These are phyloP conservation scores for Augochlorella aurata DNA, from an alignment of 2,888 invertebrate genomes.

Conservation along the genomic window DNA sequence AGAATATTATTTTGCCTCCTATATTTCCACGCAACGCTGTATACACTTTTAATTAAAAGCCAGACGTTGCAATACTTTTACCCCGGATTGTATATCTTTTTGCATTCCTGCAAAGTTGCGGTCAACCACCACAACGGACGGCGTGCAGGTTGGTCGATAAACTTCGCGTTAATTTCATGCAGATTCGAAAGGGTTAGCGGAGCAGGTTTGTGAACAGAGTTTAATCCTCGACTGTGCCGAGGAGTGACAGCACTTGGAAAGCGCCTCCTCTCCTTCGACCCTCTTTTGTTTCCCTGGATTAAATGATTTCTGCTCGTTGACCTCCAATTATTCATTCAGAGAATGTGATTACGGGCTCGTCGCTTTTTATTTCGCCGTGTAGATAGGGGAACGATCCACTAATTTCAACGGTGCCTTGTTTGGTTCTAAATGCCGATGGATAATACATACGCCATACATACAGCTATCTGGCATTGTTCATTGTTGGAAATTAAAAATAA, in stretches of 20 bases:
- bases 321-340: constrained; percentile 33
- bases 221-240: constrained; percentile 59
- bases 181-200: constrained; percentile 67
- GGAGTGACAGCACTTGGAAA: constrained; percentile 49
- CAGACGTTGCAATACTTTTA: background rate
- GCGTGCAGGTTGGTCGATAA: constrained; percentile 51
- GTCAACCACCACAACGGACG: constrained; percentile 46
- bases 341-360: background rate
- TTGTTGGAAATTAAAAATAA: background rate
- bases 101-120: constrained; percentile 48
- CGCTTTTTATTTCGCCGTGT: background rate
- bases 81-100: background rate
- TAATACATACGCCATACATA: background rate
- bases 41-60: too few species aligned
- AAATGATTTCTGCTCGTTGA: constrained; percentile 38
- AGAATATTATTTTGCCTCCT: too few species aligned
- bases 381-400: background rate
- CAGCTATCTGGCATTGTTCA: background rate
- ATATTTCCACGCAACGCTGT: too few species aligned
- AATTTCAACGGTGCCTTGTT: background rate
- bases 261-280: constrained; percentile 23
- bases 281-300: constrained; percentile 30
- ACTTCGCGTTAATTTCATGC: constrained; percentile 70
- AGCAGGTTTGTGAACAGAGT: constrained; percentile 56
- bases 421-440: constrained; percentile 8